These are phyloP conservation scores for Drosophila imparisetae DNA, from an alignment of 2,888 invertebrate genomes.

Conservation along the genomic window DNA sequence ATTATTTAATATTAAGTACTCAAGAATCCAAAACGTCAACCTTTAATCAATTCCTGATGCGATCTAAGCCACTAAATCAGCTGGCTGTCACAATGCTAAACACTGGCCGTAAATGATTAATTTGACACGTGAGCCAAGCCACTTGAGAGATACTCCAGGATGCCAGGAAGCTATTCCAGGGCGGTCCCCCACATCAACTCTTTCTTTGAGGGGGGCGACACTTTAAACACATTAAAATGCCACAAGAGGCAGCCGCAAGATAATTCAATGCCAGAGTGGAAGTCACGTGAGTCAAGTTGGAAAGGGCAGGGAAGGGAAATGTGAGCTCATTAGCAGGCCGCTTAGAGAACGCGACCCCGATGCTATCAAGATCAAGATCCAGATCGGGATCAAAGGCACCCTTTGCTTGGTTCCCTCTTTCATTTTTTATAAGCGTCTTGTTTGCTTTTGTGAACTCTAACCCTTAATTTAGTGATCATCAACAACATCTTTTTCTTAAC, in stretches of 20 bases:
- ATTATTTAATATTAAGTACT: conserved; percentile 12
- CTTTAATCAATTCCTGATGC: conserved; percentile 50
- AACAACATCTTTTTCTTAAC: conserved; percentile 1
- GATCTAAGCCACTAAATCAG: conserved; percentile 65
- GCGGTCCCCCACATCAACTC: conserved; percentile 73
- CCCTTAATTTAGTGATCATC: conserved; percentile 75
- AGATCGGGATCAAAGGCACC: conserved; percentile 63
- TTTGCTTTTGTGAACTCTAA: conserved; percentile 49
- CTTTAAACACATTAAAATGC: conserved; percentile 78
- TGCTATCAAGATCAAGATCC: conserved; percentile 41
- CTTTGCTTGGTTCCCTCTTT: conserved; percentile 45
- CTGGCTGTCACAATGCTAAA: conserved; percentile 59
- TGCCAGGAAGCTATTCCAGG: conserved; percentile 36
- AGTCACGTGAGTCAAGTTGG: conserved; percentile 43
- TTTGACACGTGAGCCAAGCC: conserved; percentile 76
- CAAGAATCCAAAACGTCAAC: conserved; percentile 13
- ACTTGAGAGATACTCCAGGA: conserved; percentile 43
- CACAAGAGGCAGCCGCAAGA: conserved; percentile 62
- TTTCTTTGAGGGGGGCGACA: conserved; percentile 63
- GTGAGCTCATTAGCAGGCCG: conserved; percentile 71
- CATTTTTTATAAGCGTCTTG: conserved; percentile 55
- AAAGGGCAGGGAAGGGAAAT: conserved; percentile 37
- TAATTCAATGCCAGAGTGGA: conserved; percentile 64
- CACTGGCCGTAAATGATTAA: conserved; percentile 63
- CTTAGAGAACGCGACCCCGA: conserved; percentile 70